Conservation (phyloP, 2,113 vertebrate genomes). For the Bagarius yarrelli region DNA sequence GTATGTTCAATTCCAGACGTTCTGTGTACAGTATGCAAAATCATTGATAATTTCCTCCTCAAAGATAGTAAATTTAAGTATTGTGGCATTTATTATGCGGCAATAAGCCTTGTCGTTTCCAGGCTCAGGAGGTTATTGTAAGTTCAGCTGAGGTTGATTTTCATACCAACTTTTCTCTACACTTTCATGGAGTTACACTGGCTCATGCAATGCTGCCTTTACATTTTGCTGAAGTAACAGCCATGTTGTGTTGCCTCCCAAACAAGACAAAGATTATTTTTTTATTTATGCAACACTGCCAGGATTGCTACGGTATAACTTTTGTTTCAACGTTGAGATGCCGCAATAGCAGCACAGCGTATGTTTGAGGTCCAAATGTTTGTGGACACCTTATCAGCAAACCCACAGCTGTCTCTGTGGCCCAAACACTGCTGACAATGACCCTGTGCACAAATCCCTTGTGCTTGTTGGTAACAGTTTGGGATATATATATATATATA, state of each 20-base stretch:
- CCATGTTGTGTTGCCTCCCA: neutral
- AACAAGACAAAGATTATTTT: neutral
- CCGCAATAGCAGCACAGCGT: neutral
- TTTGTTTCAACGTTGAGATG: neutral
- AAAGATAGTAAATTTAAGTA: neutral
- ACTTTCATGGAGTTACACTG: neutral
- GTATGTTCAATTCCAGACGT: neutral
- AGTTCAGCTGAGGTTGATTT: neutral
- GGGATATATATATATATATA: neutral
- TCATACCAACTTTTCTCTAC: neutral
- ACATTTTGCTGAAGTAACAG: slow-evolving; percentile 4
- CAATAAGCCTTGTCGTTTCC: neutral
- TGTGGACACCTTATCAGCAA: too few relatives aligned
- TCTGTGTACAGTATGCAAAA: neutral
- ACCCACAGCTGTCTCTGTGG: too few relatives aligned
- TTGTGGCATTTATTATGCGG: slow-evolving; percentile 12
- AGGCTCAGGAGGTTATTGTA: neutral
- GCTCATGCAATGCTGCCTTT: neutral
- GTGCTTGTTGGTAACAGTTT: too few relatives aligned
- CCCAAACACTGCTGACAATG: too few relatives aligned
- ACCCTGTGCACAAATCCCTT: too few relatives aligned
- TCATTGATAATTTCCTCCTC: slow-evolving; percentile 2
- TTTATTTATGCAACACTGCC: slow-evolving; percentile 7
- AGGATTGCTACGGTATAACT: neutral
- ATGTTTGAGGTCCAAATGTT: too few relatives aligned